Conservation (phyloP, 2,888 invertebrate genomes). For the Lepidocyrtinus sp. region DNA sequence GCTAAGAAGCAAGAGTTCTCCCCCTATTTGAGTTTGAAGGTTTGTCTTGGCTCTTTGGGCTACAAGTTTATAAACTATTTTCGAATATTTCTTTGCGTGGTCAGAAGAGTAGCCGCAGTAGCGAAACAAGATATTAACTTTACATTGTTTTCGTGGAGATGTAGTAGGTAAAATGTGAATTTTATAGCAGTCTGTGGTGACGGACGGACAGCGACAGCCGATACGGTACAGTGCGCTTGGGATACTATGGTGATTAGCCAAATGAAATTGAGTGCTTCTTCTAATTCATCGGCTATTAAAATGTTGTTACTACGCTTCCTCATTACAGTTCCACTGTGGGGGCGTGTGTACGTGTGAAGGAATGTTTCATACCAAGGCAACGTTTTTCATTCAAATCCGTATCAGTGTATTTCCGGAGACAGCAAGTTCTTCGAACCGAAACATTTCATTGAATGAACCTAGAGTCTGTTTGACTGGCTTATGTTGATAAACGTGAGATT, state of each 20-base stretch:
- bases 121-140: background rate
- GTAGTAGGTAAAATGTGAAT: background rate
- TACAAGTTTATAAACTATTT: too few relatives aligned
- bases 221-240: background rate
- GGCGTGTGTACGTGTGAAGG: too few relatives aligned
- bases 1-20: background rate
- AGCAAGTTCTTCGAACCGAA: slow-evolving; percentile 6
- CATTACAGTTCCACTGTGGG: background rate
- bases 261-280: slow-evolving; percentile 1
- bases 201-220: slow-evolving; percentile 7
- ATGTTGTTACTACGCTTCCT: background rate
- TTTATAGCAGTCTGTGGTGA: background rate
- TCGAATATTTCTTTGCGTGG: background rate
- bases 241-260: background rate
- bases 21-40: slow-evolving; percentile 3
- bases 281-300: background rate
- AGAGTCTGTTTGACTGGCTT: background rate
- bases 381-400: background rate
- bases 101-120: background rate
- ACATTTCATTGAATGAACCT: background rate
- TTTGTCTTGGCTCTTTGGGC: background rate
- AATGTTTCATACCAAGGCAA: background rate
- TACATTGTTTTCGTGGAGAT: background rate
- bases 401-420: background rate
- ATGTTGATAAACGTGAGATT: slow-evolving; percentile 9